These are phyloP conservation scores for Marasmarcha lunaedactyla DNA, from an alignment of 2,888 invertebrate species.

Conservation along the genomic window DNA sequence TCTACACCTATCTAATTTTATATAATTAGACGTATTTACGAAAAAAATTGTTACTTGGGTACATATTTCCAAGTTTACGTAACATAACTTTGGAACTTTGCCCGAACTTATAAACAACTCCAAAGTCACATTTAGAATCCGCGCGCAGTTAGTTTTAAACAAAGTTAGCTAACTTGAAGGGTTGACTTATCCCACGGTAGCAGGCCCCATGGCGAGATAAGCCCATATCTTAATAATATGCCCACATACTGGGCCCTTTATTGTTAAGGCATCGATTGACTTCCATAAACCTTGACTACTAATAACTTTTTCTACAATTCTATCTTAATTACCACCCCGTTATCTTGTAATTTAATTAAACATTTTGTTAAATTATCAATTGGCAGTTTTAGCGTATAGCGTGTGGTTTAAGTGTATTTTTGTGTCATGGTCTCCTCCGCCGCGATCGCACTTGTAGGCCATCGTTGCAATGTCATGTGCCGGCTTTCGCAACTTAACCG, in stretches of 20 bases:
- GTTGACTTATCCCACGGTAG: constrained; percentile 57
- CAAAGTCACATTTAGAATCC: too few relatives aligned
- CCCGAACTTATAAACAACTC: too few relatives aligned
- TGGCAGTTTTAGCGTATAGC: not conserved
- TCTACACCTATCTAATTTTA: too few relatives aligned
- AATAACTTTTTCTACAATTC: constrained; percentile 2
- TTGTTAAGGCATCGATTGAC: constrained; percentile 33
- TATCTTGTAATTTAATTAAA: too few relatives aligned
- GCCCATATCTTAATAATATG: constrained; percentile 44
- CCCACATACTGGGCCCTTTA: constrained; percentile 56
- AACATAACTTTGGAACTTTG: too few relatives aligned
- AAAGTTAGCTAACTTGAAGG: constrained; percentile 25
- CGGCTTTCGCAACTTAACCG: constrained; percentile 55
- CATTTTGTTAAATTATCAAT: constrained; percentile 11
- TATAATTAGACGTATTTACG: too few relatives aligned
- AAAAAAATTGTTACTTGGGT: too few relatives aligned
- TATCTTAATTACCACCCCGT: too few relatives aligned
- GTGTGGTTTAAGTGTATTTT: constrained; percentile 30
- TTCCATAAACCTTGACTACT: constrained; percentile 15
- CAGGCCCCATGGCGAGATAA: constrained; percentile 59
- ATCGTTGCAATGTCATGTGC: constrained; percentile 64
- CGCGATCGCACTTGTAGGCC: constrained; percentile 67
- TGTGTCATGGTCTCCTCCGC: constrained; percentile 57
- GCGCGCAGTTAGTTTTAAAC: too few relatives aligned
- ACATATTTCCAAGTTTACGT: too few relatives aligned